Evolutionary conservation across 2,888 invertebrate species (phyloP), one percentile per base, ranked within the genome.

Genomic region (Tenodera sinensis): DNA sequence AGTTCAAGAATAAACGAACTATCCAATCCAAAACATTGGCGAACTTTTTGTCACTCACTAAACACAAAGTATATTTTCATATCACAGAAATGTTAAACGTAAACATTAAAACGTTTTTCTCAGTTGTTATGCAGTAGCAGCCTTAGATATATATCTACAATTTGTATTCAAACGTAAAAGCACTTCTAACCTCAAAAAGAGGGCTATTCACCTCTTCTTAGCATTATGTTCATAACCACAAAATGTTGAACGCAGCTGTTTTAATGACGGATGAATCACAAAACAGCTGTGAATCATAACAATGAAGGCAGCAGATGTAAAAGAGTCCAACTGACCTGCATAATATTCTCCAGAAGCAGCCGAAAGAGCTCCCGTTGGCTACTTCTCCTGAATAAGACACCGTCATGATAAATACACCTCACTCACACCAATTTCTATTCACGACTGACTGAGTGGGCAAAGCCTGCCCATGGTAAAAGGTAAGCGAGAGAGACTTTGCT

Each of bases 341-440:
- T 92, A 97, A 95, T 93, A 97, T 97, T 94, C 96, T 96, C 97
- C 97, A 98, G 94, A 98, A 98, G 94, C 97, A 97, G 93, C 98
- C 98, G 93, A 98, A 98, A 94, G 96, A 97, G 95, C 97, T 97
- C 93, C 97, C 97, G 93, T 98, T 98, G 91, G 98, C 97, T 92
- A 98, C 98, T 94, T 97, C 97, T 92, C 97, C 97, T 92, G 97
- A 97, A 94, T 98, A 98, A 90, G 97, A 97, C 93, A 98, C 96
- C 92, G 98, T 98, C 98, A 98, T 98, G 81, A 15, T 85, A 42
- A 84, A 28, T 81, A 25, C 85, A 30, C 71, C 25, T 47, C 14
- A 47, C 30, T 34, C 83, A 47, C 71, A 84, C 89, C 28, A 47
- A 20, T 34, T 25, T 54, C 85, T 83, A 34, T 30, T 42, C 54